These are phyloP conservation scores for Eupeodes latifasciatus DNA, from an alignment of 2,888 invertebrate genomes.

Conservation along the genomic window DNA sequence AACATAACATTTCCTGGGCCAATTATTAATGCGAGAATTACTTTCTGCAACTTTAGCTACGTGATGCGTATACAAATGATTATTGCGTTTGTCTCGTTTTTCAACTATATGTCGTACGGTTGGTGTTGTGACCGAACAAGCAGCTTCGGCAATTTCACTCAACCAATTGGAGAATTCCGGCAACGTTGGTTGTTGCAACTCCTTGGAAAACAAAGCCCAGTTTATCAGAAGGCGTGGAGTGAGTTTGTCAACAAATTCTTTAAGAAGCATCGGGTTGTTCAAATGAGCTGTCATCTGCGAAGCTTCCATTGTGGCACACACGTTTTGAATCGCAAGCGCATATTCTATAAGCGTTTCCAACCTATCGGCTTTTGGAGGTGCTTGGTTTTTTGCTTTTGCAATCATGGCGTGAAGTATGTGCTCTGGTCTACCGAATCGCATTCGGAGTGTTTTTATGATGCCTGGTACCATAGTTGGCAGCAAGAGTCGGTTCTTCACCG, in stretches of 20 bases:
- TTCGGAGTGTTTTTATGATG: conserved; percentile 33
- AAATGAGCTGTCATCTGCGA: conserved; percentile 28
- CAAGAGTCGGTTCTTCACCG: conserved; percentile 40
- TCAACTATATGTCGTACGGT: not conserved
- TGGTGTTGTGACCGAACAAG: no score
- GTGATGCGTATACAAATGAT: not conserved
- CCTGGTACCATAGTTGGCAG: conserved; percentile 31
- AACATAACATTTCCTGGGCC: no score
- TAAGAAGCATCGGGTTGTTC: conserved; percentile 31
- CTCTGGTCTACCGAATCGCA: conserved; percentile 31
- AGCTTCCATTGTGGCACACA: conserved; percentile 38
- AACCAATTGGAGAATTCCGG: conserved; percentile 32
- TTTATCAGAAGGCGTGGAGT: conserved; percentile 11
- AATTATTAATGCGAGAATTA: no score
- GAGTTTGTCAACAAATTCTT: conserved; percentile 41
- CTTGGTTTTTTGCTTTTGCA: conserved; percentile 7
- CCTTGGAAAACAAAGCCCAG: conserved; percentile 23
- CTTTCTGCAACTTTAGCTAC: no score
- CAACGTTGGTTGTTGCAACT: conserved; percentile 5
- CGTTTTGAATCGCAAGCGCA: conserved; percentile 28
- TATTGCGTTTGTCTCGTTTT: conserved; percentile 1
- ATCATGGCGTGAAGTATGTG: conserved; percentile 18
- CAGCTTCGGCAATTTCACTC: conserved; percentile 16
- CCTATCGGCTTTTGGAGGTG: conserved; percentile 7
- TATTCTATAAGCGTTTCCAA: conserved; percentile 34